Conservation (phyloP, 2,888 invertebrate genomes). For the Koerneria pararmatus region DNA sequence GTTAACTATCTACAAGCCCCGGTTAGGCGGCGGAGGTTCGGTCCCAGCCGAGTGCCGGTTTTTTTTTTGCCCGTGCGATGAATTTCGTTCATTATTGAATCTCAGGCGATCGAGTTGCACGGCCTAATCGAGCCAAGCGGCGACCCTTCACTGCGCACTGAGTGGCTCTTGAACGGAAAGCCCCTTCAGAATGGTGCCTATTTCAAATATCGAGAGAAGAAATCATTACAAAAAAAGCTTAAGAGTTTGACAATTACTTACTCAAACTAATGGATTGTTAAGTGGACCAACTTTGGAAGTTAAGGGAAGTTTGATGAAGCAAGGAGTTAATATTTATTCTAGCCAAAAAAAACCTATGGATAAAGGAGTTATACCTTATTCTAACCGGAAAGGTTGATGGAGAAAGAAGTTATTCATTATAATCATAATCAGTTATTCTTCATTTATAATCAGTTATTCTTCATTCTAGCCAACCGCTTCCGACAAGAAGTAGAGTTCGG, state of each 20-base stretch:
- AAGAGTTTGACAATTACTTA: not conserved
- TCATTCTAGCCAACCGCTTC: conserved; percentile 41
- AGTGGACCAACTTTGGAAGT: no score
- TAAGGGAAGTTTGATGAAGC: no score
- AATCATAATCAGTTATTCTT: not conserved
- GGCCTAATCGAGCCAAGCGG: conserved; percentile 75
- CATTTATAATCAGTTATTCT: not conserved
- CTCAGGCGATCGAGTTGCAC: conserved; percentile 88
- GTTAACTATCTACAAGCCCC: no score
- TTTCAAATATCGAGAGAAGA: not conserved
- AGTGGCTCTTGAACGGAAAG: conserved; percentile 75
- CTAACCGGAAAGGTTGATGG: no score
- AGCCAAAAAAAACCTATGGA: no score
- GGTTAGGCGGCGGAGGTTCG: no score
- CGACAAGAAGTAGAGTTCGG: conserved; percentile 91
- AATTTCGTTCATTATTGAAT: no score
- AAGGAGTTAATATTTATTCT: no score
- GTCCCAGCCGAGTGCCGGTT: no score
- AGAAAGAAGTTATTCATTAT: conserved; percentile 62
- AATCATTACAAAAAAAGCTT: not conserved
- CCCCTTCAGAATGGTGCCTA: conserved; percentile 66
- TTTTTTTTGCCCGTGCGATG: no score
- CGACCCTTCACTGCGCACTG: conserved; percentile 55
- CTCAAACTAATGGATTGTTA: no score
- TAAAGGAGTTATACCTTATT: no score